Evolutionary conservation across 2,797 vertebrate species (phyloP).

Genomic region (Hapalemur alaotrensis): DNA sequence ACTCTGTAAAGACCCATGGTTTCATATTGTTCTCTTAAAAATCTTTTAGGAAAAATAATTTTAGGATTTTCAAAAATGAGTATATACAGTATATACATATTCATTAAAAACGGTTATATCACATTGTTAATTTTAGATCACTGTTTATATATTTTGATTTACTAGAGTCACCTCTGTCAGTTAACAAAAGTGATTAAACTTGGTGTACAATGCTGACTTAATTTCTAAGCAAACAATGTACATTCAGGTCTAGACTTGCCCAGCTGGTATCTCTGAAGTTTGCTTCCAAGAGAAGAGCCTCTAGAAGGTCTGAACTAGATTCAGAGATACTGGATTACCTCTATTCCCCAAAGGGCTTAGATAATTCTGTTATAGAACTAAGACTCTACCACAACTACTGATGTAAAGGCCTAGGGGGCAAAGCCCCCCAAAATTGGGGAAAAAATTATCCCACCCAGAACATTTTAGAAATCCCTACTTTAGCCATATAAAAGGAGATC

Average conservation of each 20-base stretch:
- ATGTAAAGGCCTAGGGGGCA: no score
- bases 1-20: neutral
- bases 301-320: neutral
- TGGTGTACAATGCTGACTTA: neutral
- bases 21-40: neutral
- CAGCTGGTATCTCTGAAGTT: neutral
- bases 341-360: neutral
- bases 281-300: neutral
- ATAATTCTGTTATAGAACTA: neutral
- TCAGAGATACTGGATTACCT: neutral
- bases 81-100: neutral
- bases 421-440: neutral
- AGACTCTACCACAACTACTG: no score
- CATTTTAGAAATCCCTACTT: neutral
- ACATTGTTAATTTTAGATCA: neutral
- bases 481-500: neutral
- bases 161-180: neutral
- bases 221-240: neutral
- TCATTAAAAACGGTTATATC: neutral
- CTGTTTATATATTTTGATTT: neutral
- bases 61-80: neutral
- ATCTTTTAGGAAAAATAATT: conserved; percentile 13
- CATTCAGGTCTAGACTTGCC: neutral
- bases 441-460: neutral
- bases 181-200: neutral